Conservation (phyloP, 37 sponge, comb jelly and placozoan species). For the Halisarca cf. caerulea region DNA sequence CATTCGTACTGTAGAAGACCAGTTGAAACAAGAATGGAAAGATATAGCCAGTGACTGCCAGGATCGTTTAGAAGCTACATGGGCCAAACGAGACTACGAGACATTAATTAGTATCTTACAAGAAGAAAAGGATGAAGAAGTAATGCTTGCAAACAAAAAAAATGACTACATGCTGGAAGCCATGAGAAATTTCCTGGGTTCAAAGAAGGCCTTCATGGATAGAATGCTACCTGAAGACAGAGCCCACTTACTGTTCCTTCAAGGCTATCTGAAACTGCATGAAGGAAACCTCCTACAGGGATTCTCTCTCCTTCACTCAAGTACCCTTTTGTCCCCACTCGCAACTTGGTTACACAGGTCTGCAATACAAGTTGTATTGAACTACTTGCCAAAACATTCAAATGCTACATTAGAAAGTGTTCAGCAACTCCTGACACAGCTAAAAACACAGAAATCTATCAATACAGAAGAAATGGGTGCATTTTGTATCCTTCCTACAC, state of each 20-base stretch:
- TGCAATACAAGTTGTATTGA: background rate
- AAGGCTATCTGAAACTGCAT: background rate
- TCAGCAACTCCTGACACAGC: background rate
- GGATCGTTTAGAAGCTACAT: background rate
- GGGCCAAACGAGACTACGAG: background rate
- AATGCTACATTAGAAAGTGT: background rate
- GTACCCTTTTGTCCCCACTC: background rate
- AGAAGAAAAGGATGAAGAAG: background rate
- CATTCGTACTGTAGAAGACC: background rate
- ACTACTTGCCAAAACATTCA: background rate
- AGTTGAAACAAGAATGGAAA: background rate
- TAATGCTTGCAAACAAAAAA: background rate
- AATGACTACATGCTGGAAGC: constrained; percentile 10
- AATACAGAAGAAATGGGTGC: background rate
- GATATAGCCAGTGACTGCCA: background rate
- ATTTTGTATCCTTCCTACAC: background rate
- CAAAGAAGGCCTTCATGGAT: background rate
- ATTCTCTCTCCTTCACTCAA: background rate
- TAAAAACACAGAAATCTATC: background rate
- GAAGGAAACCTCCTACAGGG: background rate
- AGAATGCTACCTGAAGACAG: background rate
- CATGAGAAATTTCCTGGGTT: background rate
- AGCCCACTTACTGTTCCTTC: background rate
- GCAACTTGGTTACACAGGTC: background rate
- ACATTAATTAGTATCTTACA: background rate